Evolutionary conservation across 2,113 vertebrate species (phyloP).

Genomic region (Rissa tridactyla): DNA sequence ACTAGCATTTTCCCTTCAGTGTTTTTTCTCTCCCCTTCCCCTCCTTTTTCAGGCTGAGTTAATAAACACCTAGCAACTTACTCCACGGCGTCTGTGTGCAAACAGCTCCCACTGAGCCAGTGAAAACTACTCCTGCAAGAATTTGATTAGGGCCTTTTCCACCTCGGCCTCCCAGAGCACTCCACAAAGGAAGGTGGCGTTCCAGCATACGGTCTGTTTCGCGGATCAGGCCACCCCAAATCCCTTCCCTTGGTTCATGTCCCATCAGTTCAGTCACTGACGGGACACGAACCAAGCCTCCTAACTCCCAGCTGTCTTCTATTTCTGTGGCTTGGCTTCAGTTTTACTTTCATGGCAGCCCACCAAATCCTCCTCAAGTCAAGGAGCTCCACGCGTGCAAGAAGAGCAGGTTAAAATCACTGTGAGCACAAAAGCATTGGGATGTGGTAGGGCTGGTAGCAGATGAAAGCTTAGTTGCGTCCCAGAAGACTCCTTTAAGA

Average conservation of each 20-base stretch:
- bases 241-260: not conserved
- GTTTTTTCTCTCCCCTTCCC: not conserved
- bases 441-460: not conserved
- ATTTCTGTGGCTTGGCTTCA: not conserved
- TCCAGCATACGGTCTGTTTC: fast-evolving
- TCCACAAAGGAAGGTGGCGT: not conserved
- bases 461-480: not conserved
- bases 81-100: conserved; percentile 21
- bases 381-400: fast-evolving
- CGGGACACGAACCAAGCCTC: not conserved
- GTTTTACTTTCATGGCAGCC: not conserved
- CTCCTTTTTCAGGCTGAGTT: conserved; percentile 22
- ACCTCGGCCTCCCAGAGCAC: not conserved
- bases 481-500: not conserved
- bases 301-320: not conserved
- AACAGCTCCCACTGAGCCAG: conserved; percentile 42
- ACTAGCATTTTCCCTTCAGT: not conserved
- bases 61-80: conserved; percentile 44
- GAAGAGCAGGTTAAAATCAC: not conserved
- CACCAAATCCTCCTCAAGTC: not conserved
- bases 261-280: not conserved
- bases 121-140: conserved; percentile 3
- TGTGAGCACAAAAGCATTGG: not conserved
- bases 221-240: not conserved
- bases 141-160: not conserved